phyloP scores from a whole-genome alignment of 2,113 vertebrate species.

The Nanger granti region DNA sequence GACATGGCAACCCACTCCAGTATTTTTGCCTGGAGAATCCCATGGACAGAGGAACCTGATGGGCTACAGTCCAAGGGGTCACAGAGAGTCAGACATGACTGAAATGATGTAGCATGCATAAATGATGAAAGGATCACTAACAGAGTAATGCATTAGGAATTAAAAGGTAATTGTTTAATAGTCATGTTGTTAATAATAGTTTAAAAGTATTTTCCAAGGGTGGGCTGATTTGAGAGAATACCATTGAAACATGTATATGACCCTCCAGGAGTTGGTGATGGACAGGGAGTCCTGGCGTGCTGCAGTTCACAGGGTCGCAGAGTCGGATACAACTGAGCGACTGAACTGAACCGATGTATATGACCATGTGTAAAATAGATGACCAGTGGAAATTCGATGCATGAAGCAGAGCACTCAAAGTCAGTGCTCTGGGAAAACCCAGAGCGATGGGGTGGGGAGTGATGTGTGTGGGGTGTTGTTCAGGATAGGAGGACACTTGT shows the following conservation, averaged over 20 bases:
- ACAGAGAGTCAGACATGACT: background rate
- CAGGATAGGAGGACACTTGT: background rate
- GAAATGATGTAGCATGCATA: background rate
- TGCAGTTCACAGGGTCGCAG: rapidly evolving
- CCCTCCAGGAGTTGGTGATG: background rate
- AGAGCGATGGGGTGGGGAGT: background rate
- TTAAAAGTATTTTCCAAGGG: background rate
- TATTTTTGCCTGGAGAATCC: background rate
- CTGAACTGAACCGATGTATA: background rate
- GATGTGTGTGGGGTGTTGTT: background rate
- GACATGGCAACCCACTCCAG: background rate
- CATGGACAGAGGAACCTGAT: background rate
- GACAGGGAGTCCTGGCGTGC: too few species aligned
- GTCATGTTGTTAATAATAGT: background rate
- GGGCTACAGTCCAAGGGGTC: background rate
- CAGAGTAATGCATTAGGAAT: background rate
- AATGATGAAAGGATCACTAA: background rate
- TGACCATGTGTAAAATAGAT: background rate
- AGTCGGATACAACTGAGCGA: rapidly evolving
- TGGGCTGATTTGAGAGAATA: background rate
- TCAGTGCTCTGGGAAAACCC: background rate
- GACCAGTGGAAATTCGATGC: background rate
- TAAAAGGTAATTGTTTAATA: background rate
- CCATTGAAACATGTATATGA: background rate
- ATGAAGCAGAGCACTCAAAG: background rate